Base-by-base conservation (phyloP, 2,797 vertebrate species). In the Lepilemur ruficaudatus region DNA sequence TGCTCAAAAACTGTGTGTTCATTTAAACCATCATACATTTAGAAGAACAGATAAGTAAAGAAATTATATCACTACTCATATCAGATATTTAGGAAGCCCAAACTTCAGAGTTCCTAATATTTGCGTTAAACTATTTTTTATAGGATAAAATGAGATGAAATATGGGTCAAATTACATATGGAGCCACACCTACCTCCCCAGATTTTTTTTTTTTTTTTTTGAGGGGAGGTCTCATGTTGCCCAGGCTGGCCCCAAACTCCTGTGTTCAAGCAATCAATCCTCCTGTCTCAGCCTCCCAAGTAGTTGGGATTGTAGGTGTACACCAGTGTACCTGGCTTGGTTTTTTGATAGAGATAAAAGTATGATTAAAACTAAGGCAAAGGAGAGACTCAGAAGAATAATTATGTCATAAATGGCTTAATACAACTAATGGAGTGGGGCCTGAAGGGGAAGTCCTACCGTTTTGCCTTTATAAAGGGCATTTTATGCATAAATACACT, bases 141-240 rank as follows among this genome's bases (percentile, higher is more conserved):
- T 25, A 90, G 57, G 22, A 89, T 90, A 48, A 91, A 95, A 87
- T 72, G 50, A 94, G 48, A 82, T 89, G 67, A 95, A 83, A 84
- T 12, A 41, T 65, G 22, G 48, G 4, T 91, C 9, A 83, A 94
- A 96, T 92, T 91, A 89, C 28, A 83, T 38, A 20, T 50, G 15
- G 32, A 78, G 70, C 35, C 43, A 81, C n/a, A 82, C 2, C 48
- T 89, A 63, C 50, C 84, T 63, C 46, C 32, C 43, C n/a, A 81
- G 50, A 73, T 61, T 59, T 78, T 93, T 86, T 76, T 10, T 15
- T 30, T 32, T 93, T 86, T 76, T 10, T 15, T 30, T 32, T 23
- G 20, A 78, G 20, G 14, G n/a, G 52, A 5, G 13, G 13, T 55
- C 50, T 79, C 50, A 55, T 55, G n/a, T 55, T 55, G 50, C 22